Evolutionary conservation across 2,888 invertebrate species (phyloP).

Genomic region (Bibio marci): DNA sequence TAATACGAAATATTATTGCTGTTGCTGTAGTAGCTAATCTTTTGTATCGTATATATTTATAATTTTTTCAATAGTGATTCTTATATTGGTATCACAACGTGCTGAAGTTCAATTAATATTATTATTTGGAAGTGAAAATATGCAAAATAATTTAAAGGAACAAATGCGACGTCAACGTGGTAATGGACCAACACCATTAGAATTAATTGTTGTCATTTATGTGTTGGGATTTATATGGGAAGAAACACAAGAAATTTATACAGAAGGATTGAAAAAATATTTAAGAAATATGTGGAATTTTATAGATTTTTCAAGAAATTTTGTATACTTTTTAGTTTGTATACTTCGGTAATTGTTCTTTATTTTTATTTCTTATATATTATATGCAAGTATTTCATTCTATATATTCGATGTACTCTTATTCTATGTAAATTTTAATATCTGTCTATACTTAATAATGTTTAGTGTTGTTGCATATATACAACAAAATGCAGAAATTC

Average conservation of each 20-base stretch:
- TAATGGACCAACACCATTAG: constrained; percentile 67
- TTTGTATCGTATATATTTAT: too few species aligned
- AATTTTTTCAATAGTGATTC: constrained; percentile 46
- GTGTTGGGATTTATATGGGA: constrained; percentile 82
- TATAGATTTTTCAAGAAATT: constrained; percentile 84
- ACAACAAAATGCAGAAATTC: constrained; percentile 55
- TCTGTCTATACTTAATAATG: too few species aligned
- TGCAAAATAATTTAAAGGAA: constrained; percentile 42
- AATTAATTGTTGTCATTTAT: constrained; percentile 66
- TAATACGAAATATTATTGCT: too few species aligned
- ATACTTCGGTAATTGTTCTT: constrained; percentile 35
- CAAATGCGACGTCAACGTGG: constrained; percentile 60
- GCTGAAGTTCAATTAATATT: constrained; percentile 62
- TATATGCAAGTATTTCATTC: too few species aligned
- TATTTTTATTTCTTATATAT: constrained; percentile 51
- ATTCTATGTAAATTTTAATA: too few species aligned
- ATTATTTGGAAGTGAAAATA: constrained; percentile 51
- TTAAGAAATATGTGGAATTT: constrained; percentile 92
- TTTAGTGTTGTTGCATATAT: constrained; percentile 52
- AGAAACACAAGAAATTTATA: constrained; percentile 80
- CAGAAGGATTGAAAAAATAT: constrained; percentile 72
- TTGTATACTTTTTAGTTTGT: constrained; percentile 60
- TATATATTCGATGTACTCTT: too few species aligned
- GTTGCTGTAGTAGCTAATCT: too few species aligned
- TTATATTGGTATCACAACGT: constrained; percentile 84